Evolutionary conservation across 2,888 invertebrate genomes (phyloP).

Genomic region (Eupithecia exiguata): DNA sequence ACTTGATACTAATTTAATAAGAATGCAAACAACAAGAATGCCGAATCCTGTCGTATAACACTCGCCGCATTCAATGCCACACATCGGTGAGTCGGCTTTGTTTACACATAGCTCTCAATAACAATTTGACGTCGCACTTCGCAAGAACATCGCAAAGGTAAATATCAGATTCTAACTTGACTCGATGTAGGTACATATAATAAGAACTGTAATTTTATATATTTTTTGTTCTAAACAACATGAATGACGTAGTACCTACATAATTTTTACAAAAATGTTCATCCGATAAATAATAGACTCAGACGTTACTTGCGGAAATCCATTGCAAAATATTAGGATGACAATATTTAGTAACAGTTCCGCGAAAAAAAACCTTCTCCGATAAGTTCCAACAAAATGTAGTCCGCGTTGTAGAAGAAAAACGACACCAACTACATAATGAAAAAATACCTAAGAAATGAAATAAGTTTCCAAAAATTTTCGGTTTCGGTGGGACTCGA

Average conservation of each 20-base stretch:
- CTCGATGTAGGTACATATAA: background rate
- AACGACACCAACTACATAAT: too few species aligned
- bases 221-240: background rate
- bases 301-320: too few species aligned
- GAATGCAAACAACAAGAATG: slow-evolving; percentile 11
- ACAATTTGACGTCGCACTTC: slow-evolving; percentile 54
- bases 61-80: slow-evolving; percentile 32
- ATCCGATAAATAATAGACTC: too few species aligned
- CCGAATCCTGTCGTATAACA: slow-evolving; percentile 17
- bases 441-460: too few species aligned
- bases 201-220: background rate
- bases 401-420: too few species aligned
- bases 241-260: background rate
- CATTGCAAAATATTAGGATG: too few species aligned
- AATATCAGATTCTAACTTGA: slow-evolving; percentile 7
- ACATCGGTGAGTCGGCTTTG: slow-evolving; percentile 57
- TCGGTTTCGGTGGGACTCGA: too few species aligned
- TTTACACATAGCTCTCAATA: slow-evolving; percentile 73
- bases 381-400: too few species aligned
- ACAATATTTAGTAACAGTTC: too few species aligned
- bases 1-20: slow-evolving; percentile 8
- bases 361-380: too few species aligned
- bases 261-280: background rate
- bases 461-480: too few species aligned
- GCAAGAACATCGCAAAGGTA: slow-evolving; percentile 18